These are phyloP conservation scores for Atrichornis clamosus DNA, from an alignment of 2,113 vertebrate genomes.

Conservation along the genomic window DNA sequence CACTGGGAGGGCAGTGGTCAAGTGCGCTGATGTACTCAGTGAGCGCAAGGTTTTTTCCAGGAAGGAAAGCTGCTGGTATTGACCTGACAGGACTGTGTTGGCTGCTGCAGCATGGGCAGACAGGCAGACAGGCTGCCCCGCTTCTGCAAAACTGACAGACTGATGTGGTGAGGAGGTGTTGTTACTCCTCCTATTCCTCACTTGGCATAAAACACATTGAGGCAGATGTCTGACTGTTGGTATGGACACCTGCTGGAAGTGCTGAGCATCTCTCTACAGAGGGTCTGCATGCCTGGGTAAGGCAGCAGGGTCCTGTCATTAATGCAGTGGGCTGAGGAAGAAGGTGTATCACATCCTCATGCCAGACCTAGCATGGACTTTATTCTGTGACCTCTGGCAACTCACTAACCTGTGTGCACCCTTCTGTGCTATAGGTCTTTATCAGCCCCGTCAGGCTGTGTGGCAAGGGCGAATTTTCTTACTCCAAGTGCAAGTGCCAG, in stretches of 20 bases:
- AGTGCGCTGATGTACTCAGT: accelerated
- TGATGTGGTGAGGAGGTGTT: accelerated
- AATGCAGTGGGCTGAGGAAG: neutral
- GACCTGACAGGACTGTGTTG: accelerated
- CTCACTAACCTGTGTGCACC: neutral
- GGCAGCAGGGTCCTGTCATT: neutral
- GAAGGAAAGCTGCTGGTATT: neutral
- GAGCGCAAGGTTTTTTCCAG: neutral
- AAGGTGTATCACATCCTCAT: neutral
- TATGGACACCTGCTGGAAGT: neutral
- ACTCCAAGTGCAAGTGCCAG: neutral
- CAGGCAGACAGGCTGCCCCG: neutral
- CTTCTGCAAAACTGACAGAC: neutral
- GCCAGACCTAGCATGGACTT: neutral
- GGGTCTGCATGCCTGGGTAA: accelerated
- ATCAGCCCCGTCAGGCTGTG: neutral
- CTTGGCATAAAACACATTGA: neutral
- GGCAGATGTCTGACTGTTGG: neutral
- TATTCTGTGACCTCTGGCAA: neutral
- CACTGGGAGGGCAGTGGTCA: neutral
- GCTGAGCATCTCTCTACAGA: neutral
- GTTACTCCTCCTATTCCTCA: neutral
- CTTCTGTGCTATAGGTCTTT: neutral
- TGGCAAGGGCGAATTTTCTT: neutral
- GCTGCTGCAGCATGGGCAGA: accelerated